phyloP scores from a whole-genome alignment of 2,888 invertebrate genomes.

The Stomorhina lunata region DNA sequence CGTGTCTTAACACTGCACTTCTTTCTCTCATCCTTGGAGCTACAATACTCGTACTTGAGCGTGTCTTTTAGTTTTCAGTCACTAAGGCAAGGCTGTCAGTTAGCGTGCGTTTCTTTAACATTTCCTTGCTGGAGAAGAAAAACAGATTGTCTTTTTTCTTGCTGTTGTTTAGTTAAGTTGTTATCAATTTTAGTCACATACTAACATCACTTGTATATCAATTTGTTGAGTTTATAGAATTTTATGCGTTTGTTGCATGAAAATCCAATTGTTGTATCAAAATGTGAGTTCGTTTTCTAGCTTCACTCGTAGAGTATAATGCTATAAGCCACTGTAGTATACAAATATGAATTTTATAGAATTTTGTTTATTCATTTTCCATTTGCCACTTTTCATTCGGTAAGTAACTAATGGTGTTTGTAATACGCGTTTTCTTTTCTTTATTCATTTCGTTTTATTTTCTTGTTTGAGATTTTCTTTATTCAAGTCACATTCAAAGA shows the following conservation, averaged over 20 bases:
- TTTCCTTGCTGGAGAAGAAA: no score
- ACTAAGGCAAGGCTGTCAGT: no score
- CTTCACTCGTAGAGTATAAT: not conserved
- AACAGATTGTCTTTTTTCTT: not conserved
- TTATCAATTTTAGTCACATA: slow-evolving; percentile 57
- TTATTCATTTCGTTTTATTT: not conserved
- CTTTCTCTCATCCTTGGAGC: no score
- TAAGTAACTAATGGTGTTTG: slow-evolving; percentile 34
- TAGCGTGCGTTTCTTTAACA: no score
- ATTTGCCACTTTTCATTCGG: slow-evolving; percentile 11
- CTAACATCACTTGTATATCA: slow-evolving; percentile 48
- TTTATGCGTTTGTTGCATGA: slow-evolving; percentile 32
- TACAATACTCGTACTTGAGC: no score
- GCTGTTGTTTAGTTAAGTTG: slow-evolving; percentile 34
- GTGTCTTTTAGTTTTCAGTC: no score
- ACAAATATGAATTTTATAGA: not conserved
- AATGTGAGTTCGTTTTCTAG: not conserved
- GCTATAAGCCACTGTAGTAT: not conserved
- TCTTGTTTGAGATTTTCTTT: slow-evolving; percentile 36
- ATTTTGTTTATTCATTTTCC: not conserved
- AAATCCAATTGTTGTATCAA: not conserved
- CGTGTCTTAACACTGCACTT: no score
- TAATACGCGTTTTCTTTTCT: slow-evolving; percentile 20
- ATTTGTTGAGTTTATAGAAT: slow-evolving; percentile 44
- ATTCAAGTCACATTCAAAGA: slow-evolving; percentile 45